Conservation (phyloP, 2,888 invertebrate species). For the Chromoteleia sp. region DNA sequence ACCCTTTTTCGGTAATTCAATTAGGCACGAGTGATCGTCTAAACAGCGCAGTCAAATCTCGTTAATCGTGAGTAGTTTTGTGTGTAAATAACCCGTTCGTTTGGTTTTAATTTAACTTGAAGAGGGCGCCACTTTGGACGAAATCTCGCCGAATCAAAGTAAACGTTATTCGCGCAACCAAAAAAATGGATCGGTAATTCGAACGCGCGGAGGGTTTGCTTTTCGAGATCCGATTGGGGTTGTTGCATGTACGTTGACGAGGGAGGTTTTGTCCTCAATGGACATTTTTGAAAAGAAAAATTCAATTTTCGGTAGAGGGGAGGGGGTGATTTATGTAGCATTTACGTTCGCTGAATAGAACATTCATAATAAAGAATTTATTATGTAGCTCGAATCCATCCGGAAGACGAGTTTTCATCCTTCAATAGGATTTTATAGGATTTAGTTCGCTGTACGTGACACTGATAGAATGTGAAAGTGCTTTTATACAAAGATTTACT, state of each 20-base stretch:
- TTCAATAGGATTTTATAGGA: slow-evolving; percentile 20
- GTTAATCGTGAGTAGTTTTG: slow-evolving; percentile 54
- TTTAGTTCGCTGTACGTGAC: neutral
- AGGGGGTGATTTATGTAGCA: neutral
- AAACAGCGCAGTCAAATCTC: slow-evolving; percentile 37
- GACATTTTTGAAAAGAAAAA: slow-evolving; percentile 21
- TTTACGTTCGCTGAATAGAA: slow-evolving; percentile 7
- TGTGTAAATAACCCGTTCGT: slow-evolving; percentile 48
- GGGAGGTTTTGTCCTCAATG: slow-evolving; percentile 1
- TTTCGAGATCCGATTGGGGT: slow-evolving; percentile 27
- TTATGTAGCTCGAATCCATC: slow-evolving; percentile 2
- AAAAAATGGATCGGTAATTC: slow-evolving; percentile 37
- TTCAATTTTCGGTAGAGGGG: slow-evolving; percentile 3
- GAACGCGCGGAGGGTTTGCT: slow-evolving; percentile 24
- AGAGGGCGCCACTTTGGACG: slow-evolving; percentile 38
- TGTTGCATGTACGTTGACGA: slow-evolving; percentile 29
- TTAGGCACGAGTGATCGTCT: slow-evolving; percentile 26
- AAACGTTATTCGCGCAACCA: slow-evolving; percentile 41
- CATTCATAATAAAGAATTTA: slow-evolving; percentile 17
- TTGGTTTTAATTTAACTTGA: slow-evolving; percentile 42
- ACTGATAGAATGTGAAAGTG: slow-evolving; percentile 7
- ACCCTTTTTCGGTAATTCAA: slow-evolving; percentile 6
- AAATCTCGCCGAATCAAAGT: slow-evolving; percentile 37
- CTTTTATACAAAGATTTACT: slow-evolving; percentile 22
- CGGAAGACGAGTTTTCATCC: slow-evolving; percentile 10